Conservation (phyloP, 2,888 invertebrate species). For the Caenorhabditis plicata region DNA sequence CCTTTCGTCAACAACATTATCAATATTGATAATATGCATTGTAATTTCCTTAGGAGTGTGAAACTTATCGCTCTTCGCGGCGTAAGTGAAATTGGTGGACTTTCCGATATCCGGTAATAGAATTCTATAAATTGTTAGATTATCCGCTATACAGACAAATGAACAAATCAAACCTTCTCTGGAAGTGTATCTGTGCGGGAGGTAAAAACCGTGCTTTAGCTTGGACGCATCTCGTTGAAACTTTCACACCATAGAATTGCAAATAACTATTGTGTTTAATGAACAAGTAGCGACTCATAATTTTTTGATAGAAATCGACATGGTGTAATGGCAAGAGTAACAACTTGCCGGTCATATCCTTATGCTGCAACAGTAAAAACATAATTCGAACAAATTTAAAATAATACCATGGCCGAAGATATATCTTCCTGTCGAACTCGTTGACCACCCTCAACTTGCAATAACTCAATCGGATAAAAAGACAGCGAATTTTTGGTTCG, state of each 20-base stretch:
- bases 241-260: conserved; percentile 12
- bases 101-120: no score
- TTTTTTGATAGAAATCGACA: not conserved
- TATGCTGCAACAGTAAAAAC: conserved; percentile 10
- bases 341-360: conserved; percentile 13
- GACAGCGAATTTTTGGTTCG: not conserved
- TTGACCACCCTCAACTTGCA: conserved; percentile 23
- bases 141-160: no score
- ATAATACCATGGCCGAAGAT: conserved; percentile 4
- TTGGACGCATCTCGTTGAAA: not conserved
- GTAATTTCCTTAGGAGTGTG: no score
- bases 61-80: no score
- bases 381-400: no score
- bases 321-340: conserved; percentile 11
- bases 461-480: conserved; percentile 30
- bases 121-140: no score
- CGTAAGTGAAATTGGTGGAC: no score
- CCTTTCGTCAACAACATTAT: no score
- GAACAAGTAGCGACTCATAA: conserved; percentile 1
- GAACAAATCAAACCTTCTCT: not conserved
- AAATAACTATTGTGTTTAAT: conserved; percentile 15
- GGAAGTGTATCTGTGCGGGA: conserved; percentile 10
- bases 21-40: no score
- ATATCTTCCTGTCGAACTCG: conserved; percentile 20
- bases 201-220: conserved; percentile 7